Conservation (phyloP, 2,888 invertebrate species). For the Poecilus cupreus region DNA sequence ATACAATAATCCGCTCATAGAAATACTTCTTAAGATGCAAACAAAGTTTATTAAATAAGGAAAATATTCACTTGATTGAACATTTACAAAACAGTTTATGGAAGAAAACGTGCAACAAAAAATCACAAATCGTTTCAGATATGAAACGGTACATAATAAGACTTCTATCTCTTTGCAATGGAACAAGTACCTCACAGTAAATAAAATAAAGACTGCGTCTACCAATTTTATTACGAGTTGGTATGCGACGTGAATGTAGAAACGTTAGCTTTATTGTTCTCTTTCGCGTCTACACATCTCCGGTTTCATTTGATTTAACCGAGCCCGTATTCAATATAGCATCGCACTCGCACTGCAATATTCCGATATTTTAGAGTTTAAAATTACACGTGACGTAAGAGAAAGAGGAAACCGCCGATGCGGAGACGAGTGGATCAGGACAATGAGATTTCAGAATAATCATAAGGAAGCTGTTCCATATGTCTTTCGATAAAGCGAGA, state of each 20-base stretch:
- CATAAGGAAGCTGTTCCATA: slow-evolving; percentile 1
- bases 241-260: slow-evolving; percentile 49
- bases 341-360: background rate
- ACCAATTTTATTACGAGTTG: slow-evolving; percentile 44
- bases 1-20: background rate
- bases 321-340: slow-evolving; percentile 34
- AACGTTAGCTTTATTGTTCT: slow-evolving; percentile 53
- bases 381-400: slow-evolving; percentile 25
- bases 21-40: background rate
- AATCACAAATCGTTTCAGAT: slow-evolving; percentile 11
- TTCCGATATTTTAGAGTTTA: slow-evolving; percentile 47
- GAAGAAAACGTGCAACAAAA: slow-evolving; percentile 19
- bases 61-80: slow-evolving; percentile 18
- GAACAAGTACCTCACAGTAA: slow-evolving; percentile 23
- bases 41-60: slow-evolving; percentile 29
- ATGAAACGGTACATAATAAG: slow-evolving; percentile 30
- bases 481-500: background rate
- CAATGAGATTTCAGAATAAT: slow-evolving; percentile 32
- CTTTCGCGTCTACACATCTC: slow-evolving; percentile 37
- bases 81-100: slow-evolving; percentile 20
- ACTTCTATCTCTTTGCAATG: slow-evolving; percentile 8
- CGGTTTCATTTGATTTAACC: slow-evolving; percentile 50
- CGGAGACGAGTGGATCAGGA: slow-evolving; percentile 13
- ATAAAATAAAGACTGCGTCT: slow-evolving; percentile 47
- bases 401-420: slow-evolving; percentile 6